phyloP scores from a whole-genome alignment of 2,113 vertebrate genomes.

The Chaetorhynchus papuensis region DNA sequence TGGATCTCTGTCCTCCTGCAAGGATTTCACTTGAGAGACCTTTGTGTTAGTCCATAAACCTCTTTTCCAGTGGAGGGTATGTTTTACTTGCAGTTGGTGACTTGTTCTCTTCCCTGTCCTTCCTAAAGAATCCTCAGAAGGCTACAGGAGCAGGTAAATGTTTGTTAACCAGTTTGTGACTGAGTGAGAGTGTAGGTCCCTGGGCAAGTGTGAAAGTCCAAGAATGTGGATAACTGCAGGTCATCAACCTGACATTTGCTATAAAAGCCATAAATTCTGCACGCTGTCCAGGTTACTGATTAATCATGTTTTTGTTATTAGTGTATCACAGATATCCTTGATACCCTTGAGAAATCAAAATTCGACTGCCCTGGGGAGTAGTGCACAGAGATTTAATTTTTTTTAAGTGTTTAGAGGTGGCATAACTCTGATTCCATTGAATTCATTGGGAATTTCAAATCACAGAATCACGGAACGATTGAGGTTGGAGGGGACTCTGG shows the following conservation, averaged over 20 bases:
- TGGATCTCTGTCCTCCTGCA: background rate
- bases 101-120: background rate
- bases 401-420: background rate
- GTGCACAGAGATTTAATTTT: background rate
- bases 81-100: background rate
- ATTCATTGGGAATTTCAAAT: background rate
- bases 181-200: background rate
- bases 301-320: background rate
- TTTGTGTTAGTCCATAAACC: background rate
- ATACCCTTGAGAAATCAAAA: background rate
- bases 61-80: background rate
- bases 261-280: background rate
- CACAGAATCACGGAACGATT: background rate
- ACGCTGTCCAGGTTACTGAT: background rate
- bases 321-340: background rate
- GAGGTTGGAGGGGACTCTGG: background rate
- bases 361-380: background rate
- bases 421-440: background rate
- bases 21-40: fast-evolving
- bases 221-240: background rate
- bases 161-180: background rate
- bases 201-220: background rate
- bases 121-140: background rate
- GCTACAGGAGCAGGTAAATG: background rate
- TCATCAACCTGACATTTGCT: background rate